Percentiles rank a stretch among this genome's conserved stretches.
These are phyloP conservation scores for Poicephalus meyeri DNA, from an alignment of 2,113 vertebrate genomes.

Conservation along the genomic window DNA sequence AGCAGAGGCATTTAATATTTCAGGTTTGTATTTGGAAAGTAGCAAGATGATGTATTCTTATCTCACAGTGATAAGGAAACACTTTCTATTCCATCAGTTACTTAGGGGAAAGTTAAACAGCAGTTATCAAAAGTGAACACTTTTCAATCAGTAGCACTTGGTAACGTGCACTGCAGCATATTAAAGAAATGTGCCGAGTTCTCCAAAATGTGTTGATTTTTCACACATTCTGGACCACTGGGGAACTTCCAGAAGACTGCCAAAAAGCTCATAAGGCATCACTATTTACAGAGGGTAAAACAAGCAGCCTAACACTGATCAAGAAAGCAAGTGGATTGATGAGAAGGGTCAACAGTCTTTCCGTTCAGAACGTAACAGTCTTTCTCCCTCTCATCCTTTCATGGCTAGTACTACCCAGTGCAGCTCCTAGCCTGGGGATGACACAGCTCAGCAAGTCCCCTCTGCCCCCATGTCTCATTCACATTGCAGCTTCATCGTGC, in stretches of 20 bases:
- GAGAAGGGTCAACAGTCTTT: background rate
- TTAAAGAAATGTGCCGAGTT: conserved; percentile 15
- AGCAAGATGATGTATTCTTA: conserved; percentile 41
- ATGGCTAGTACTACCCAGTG: background rate
- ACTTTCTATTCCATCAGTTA: conserved; percentile 55
- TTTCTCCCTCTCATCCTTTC: background rate
- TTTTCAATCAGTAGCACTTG: conserved; percentile 26
- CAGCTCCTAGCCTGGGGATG: background rate
- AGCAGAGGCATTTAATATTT: conserved; percentile 51
- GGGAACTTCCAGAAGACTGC: background rate
- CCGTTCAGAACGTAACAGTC: background rate
- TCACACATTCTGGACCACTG: background rate
- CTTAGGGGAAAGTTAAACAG: conserved; percentile 51
- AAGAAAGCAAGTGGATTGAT: background rate
- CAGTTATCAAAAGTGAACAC: conserved; percentile 30
- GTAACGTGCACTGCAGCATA: conserved; percentile 41
- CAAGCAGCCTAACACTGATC: background rate
- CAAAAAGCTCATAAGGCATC: background rate
- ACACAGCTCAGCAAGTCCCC: background rate
- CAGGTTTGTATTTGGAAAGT: conserved; percentile 40
- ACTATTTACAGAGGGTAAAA: background rate
- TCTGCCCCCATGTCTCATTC: background rate
- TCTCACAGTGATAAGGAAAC: conserved; percentile 50
- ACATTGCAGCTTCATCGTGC: background rate
- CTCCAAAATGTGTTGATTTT: background rate